phyloP scores from a whole-genome alignment of 2,797 vertebrate species.

The Hemitrygon akajei region DNA sequence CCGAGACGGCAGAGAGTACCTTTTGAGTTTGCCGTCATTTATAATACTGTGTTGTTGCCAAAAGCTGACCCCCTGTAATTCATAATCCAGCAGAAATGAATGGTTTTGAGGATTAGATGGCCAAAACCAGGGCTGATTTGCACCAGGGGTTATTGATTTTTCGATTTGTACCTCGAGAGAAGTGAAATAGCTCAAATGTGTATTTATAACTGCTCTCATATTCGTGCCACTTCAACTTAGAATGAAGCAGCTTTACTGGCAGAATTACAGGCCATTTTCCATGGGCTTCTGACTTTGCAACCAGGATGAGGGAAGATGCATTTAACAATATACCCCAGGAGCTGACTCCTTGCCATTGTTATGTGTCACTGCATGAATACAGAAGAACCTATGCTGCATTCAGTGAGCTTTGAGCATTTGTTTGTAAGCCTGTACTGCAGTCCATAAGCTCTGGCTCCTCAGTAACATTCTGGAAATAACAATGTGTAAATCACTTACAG shows the following conservation, averaged over 20 bases:
- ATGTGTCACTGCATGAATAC: neutral
- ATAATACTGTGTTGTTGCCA: neutral
- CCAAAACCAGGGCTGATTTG: constrained; percentile 2
- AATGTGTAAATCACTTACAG: neutral
- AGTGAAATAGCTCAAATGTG: neutral
- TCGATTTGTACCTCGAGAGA: neutral
- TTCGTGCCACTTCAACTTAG: neutral
- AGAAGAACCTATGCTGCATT: neutral
- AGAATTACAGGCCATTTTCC: neutral
- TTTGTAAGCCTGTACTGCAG: neutral
- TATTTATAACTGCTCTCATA: neutral
- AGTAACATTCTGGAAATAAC: neutral
- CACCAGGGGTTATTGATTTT: neutral
- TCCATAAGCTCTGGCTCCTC: neutral
- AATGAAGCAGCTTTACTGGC: neutral
- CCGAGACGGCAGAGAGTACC: neutral
- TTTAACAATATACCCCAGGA: neutral
- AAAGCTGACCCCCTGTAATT: neutral
- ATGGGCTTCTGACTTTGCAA: neutral
- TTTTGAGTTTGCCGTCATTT: neutral
- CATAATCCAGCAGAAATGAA: neutral
- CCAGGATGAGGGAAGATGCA: neutral
- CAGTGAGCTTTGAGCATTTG: neutral
- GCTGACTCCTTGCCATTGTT: too few species aligned
- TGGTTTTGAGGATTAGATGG: constrained; percentile 2